Evolutionary conservation across 2,113 vertebrate genomes (phyloP), one percentile per base, ranked within the genome.

Genomic region (Lanius ludovicianus): DNA sequence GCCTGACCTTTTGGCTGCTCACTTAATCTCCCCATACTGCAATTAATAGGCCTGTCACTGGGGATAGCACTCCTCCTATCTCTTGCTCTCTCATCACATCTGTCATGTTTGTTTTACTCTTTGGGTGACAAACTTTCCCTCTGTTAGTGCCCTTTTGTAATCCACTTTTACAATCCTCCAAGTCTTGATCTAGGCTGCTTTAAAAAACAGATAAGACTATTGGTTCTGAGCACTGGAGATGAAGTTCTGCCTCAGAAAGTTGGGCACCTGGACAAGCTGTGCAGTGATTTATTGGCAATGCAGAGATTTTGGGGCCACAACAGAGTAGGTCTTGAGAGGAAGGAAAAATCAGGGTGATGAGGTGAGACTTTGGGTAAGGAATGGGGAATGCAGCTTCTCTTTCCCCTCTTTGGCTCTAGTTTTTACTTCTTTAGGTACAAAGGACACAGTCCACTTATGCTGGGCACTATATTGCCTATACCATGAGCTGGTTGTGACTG

Each of bases 1-100:
- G 70, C 11, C 3, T 83, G 90, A 83, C 95, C 88, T 96, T 92
- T 94, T 60, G 88, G n/a, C 71, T 90, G 41, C 70, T 59, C 83
- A 39, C 52, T 95, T 88, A 52, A 92, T 97, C 67, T 90, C 70
- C 41, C 42, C 47, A 23, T 52, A 46, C 0, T 1, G 1, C 62
- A 86, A 88, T 83, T 90, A 96, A 95, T 46, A 73, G 55, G 27
- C 49, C 35, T 5, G 0, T 83, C 77, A 84, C 67, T 56, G 62
- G 49, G 62, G 57, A 83, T 20, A 68, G 49, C 62, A 80, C 41
- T 2, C 57, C 47, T 79, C 62, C 79, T 92, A 28, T 52, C 86
- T 92, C 67, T 44, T 73, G 44, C 41, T 86, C 70, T 90, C 41
- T 92, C 93, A 83, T 64, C 81, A 89, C 68, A 74, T 92, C 63